Percentiles rank a stretch among this genome's conserved stretches.
Conservation (phyloP, 2,797 vertebrate species). For the Balearica regulorum region DNA sequence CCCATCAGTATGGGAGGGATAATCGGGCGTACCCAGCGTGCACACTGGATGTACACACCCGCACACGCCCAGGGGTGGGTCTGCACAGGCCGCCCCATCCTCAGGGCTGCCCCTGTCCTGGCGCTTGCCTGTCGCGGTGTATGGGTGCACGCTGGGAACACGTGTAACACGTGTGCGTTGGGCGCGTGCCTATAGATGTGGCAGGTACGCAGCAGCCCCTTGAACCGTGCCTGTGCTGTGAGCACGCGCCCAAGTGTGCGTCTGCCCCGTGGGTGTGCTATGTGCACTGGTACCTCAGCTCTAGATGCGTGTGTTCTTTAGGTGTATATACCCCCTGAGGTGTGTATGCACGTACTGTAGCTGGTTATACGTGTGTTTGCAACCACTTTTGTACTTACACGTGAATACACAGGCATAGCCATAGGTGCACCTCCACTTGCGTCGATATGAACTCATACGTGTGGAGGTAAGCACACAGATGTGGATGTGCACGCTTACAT, state of each 20-base stretch:
- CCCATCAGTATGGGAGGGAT: accelerated
- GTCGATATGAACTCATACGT: no score
- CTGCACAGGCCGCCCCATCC: neutral
- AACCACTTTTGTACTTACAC: no score
- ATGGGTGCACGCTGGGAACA: accelerated
- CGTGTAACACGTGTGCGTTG: accelerated
- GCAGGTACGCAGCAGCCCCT: neutral
- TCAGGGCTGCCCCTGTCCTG: neutral
- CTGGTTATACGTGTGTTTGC: no score
- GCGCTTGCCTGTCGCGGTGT: accelerated
- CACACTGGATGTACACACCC: accelerated
- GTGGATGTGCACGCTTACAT: neutral
- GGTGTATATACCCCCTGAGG: neutral
- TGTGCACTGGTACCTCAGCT: accelerated
- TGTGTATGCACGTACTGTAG: accelerated
- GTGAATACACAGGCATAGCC: no score
- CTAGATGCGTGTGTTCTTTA: no score
- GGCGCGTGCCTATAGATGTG: neutral
- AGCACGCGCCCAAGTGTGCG: accelerated
- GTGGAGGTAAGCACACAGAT: no score
- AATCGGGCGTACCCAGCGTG: accelerated
- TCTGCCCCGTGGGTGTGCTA: neutral
- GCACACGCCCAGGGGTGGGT: accelerated
- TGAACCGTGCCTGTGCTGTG: accelerated
- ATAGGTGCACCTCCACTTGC: no score